A percentile compares a stretch with the other conserved stretches of the same genome.
Conservation (phyloP, 2,888 invertebrate species). For the Fragum fragum region DNA sequence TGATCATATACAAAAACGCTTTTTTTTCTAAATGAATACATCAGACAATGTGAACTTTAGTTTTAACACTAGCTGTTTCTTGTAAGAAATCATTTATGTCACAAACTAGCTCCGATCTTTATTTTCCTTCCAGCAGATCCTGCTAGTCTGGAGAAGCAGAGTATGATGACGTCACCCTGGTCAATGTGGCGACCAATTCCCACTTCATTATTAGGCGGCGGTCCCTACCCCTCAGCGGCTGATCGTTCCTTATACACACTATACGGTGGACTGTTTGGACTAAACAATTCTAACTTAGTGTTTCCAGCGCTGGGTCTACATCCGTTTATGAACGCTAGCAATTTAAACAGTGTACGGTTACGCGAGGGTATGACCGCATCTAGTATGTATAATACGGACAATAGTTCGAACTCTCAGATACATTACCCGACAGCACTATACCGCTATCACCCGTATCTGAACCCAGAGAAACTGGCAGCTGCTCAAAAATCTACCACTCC, state of each 20-base stretch:
- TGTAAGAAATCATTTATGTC: too few species aligned
- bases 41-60: neutral
- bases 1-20: too few species aligned
- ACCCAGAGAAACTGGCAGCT: conserved; percentile 72
- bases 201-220: conserved; percentile 70
- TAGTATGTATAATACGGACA: conserved; percentile 59
- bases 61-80: conserved; percentile 21
- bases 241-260: conserved; percentile 76
- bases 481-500: conserved; percentile 64
- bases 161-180: conserved; percentile 72
- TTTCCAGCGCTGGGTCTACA: conserved; percentile 75
- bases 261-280: conserved; percentile 77
- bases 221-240: conserved; percentile 68
- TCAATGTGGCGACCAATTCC: conserved; percentile 78
- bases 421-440: conserved; percentile 76
- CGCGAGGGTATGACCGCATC: conserved; percentile 67
- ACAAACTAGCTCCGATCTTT: neutral
- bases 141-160: conserved; percentile 73
- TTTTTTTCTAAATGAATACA: too few species aligned
- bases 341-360: conserved; percentile 67
- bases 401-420: conserved; percentile 55
- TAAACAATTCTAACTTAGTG: conserved; percentile 73
- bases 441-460: conserved; percentile 80
- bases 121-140: conserved; percentile 73
- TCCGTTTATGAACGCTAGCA: conserved; percentile 68